Conservation (phyloP, 2,888 invertebrate species). For the Spilarctia lutea region DNA sequence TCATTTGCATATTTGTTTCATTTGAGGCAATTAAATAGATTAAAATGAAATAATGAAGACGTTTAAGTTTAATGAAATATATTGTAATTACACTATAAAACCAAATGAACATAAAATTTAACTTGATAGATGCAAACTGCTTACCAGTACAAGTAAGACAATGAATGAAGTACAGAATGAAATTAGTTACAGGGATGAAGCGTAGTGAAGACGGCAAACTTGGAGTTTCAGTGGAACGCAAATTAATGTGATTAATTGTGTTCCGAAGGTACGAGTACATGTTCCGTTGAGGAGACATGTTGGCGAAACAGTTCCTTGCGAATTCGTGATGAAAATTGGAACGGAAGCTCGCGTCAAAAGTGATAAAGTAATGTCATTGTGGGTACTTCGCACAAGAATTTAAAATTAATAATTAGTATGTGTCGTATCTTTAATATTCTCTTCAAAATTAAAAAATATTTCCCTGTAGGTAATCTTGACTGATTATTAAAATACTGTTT, state of each 20-base stretch:
- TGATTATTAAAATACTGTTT: too few relatives aligned
- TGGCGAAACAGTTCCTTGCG: conserved; percentile 5
- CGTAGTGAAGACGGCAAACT: conserved; percentile 18
- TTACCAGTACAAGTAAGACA: conserved; percentile 19
- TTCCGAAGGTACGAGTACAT: conserved; percentile 27
- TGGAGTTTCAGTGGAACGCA: conserved; percentile 39
- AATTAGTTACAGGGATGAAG: conserved; percentile 24
- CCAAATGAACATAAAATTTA: not conserved
- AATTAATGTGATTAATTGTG: conserved; percentile 53
- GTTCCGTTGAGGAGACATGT: conserved; percentile 26
- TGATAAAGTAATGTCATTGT: not conserved
- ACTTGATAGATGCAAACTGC: not conserved
- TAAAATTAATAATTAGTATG: not conserved
- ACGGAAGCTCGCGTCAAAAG: not conserved
- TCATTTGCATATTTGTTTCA: too few relatives aligned
- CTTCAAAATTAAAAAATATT: not conserved
- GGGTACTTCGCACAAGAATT: not conserved
- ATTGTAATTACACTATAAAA: not conserved
- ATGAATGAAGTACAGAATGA: conserved; percentile 38
- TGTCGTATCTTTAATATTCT: not conserved
- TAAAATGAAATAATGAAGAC: too few relatives aligned
- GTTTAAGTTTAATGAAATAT: not conserved
- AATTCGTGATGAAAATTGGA: not conserved
- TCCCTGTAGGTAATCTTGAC: too few relatives aligned
- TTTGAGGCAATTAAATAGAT: too few relatives aligned